Conservation (phyloP, 2,888 invertebrate genomes). For the Hylaea fasciaria region DNA sequence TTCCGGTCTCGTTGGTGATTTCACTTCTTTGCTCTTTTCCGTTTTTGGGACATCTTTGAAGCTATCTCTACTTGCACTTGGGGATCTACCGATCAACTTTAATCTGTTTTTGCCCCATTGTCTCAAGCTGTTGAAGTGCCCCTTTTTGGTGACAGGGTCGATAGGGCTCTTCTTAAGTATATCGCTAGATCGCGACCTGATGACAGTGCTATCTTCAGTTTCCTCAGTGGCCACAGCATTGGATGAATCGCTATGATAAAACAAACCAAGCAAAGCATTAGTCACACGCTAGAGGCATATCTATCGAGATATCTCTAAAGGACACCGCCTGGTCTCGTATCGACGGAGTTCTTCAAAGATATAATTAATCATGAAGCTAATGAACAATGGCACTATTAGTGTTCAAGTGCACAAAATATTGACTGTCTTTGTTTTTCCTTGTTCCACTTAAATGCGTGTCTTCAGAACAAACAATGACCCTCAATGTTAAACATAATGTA, state of each 20-base stretch:
- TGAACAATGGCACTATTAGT: conserved; percentile 83
- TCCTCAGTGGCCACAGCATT: conserved; percentile 82
- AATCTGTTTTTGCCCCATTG: conserved; percentile 94
- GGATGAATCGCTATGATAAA: conserved; percentile 83
- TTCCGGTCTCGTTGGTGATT: conserved; percentile 73
- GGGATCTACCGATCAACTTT: conserved; percentile 88
- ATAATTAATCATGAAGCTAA: conserved; percentile 80
- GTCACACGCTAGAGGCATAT: conserved; percentile 83
- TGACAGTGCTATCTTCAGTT: conserved; percentile 82
- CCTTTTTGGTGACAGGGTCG: conserved; percentile 82
- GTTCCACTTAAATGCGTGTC: conserved; percentile 39
- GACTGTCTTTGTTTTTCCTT: conserved; percentile 65
- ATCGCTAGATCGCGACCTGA: conserved; percentile 90
- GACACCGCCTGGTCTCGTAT: conserved; percentile 77
- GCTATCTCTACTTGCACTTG: conserved; percentile 83
- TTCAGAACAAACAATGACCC: conserved; percentile 71
- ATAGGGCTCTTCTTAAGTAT: conserved; percentile 88
- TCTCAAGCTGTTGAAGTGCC: conserved; percentile 92
- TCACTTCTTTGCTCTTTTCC: conserved; percentile 73
- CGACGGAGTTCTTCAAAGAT: conserved; percentile 70
- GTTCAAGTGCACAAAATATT: conserved; percentile 78
- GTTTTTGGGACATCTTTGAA: conserved; percentile 71
- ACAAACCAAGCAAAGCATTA: conserved; percentile 86
- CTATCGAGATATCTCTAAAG: conserved; percentile 71
- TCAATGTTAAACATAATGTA: conserved; percentile 76